Conservation (phyloP, 1,140 invertebrate genomes). For the Contarinia nasturtii region DNA sequence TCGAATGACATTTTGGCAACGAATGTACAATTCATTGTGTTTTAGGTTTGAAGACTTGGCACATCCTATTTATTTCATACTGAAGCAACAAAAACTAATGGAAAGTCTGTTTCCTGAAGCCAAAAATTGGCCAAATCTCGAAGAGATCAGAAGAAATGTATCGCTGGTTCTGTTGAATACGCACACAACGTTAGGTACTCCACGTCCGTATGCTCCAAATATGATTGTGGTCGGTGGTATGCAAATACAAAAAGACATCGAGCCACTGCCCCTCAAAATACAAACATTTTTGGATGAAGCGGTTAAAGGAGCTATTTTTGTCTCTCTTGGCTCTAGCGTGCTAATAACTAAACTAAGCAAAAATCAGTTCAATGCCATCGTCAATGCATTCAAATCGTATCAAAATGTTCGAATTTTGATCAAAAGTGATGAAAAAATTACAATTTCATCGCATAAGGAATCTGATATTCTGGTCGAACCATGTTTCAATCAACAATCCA, state of each 20-base stretch:
- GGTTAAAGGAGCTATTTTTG: slow-evolving; percentile 30
- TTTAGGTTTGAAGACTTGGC: slow-evolving; percentile 5
- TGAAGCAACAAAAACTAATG: too few relatives aligned
- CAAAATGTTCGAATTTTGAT: slow-evolving; percentile 39
- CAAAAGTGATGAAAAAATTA: slow-evolving; percentile 39
- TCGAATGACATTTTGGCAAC: slow-evolving; percentile 25
- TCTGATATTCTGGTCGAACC: slow-evolving; percentile 38
- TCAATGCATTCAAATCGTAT: slow-evolving; percentile 14
- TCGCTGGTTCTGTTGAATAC: not conserved
- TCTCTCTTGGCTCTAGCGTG: slow-evolving; percentile 30
- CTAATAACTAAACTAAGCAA: slow-evolving; percentile 14
- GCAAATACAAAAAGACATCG: not conserved
- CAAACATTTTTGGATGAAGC: slow-evolving; percentile 33
- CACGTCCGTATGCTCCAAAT: not conserved
- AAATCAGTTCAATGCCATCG: slow-evolving; percentile 8
- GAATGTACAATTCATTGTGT: slow-evolving; percentile 18
- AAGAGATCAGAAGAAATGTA: not conserved
- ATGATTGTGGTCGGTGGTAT: slow-evolving; percentile 2
- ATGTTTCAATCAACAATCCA: slow-evolving; percentile 52
- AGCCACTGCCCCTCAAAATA: slow-evolving; percentile 12
- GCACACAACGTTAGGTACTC: not conserved
- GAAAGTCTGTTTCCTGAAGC: too few relatives aligned
- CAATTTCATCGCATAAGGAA: slow-evolving; percentile 27
- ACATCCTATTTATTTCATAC: not conserved
- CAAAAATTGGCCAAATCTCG: not conserved